These are phyloP conservation scores for Microplitis demolitor DNA, from an alignment of 1,140 invertebrate genomes.

Conservation along the genomic window DNA sequence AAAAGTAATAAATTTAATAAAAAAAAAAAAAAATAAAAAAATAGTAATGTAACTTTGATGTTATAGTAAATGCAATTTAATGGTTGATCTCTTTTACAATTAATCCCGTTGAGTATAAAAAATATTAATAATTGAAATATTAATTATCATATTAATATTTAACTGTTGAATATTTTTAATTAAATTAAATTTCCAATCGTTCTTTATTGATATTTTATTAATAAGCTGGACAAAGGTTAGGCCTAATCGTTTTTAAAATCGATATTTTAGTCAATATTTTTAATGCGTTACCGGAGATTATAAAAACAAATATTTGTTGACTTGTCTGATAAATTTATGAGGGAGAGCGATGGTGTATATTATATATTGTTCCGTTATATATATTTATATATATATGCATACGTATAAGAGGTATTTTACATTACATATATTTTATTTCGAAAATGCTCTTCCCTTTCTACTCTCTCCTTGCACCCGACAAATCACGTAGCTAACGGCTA, in stretches of 20 bases:
- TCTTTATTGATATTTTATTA: slow-evolving; percentile 4
- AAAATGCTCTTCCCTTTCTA: neutral
- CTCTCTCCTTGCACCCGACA: slow-evolving; percentile 18
- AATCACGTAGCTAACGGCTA: slow-evolving; percentile 16
- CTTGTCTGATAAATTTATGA: neutral
- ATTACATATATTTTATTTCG: neutral
- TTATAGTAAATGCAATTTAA: slow-evolving; percentile 14
- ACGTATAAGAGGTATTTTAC: neutral
- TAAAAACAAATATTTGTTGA: neutral
- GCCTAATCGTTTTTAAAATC: slow-evolving; percentile 5
- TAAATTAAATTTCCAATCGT: slow-evolving; percentile 19
- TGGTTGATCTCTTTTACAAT: slow-evolving; percentile 25
- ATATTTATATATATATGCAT: too few species aligned
- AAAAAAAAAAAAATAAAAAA: neutral
- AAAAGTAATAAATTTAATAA: too few species aligned
- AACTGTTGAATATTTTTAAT: slow-evolving; percentile 31
- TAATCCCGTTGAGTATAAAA: neutral
- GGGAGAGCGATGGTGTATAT: neutral
- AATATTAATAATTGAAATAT: neutral
- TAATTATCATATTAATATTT: slow-evolving; percentile 9
- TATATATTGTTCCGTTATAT: too few species aligned
- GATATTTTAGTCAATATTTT: slow-evolving; percentile 21
- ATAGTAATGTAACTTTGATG: slow-evolving; percentile 6
- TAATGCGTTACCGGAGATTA: neutral
- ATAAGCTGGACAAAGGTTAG: slow-evolving; percentile 2